Evolutionary conservation across 1,140 invertebrate genomes (phyloP).

Genomic region (Drosophila seguyi): DNA sequence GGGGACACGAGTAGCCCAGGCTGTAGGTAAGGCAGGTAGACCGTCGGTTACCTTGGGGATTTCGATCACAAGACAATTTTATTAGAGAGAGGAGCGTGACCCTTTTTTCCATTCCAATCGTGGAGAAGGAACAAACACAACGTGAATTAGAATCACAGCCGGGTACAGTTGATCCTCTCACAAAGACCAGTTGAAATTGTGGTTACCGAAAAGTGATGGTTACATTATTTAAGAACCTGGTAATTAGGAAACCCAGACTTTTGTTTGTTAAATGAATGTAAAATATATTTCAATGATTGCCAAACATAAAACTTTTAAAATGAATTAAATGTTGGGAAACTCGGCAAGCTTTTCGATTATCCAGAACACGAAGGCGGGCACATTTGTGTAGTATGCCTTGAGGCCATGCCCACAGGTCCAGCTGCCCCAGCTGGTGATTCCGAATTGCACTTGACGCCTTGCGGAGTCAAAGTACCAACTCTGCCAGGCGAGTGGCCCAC

Average conservation of each 20-base stretch:
- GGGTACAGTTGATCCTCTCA: constrained; percentile 23
- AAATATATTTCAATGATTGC: neutral
- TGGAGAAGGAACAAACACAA: constrained; percentile 1
- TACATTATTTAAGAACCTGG: neutral
- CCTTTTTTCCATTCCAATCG: constrained; percentile 44
- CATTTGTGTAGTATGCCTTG: constrained; percentile 3
- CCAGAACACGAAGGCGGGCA: neutral
- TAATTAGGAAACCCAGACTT: neutral
- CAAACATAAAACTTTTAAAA: neutral
- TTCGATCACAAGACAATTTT: constrained; percentile 81
- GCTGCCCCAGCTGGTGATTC: constrained; percentile 1
- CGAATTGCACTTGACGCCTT: neutral
- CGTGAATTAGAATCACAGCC: constrained; percentile 8
- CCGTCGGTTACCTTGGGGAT: constrained; percentile 48
- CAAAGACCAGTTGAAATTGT: neutral
- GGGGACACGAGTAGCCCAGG: neutral
- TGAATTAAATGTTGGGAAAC: neutral
- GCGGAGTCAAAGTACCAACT: constrained; percentile 1
- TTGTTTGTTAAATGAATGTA: neutral
- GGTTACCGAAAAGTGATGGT: neutral
- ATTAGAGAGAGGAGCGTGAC: constrained; percentile 63
- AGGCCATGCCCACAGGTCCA: constrained; percentile 2
- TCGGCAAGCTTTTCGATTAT: constrained; percentile 3
- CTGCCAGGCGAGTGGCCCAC: neutral
- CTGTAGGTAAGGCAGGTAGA: constrained; percentile 62